Evolutionary conservation across 1,140 invertebrate genomes (phyloP), one percentile per base, ranked within the genome.

Genomic region (Acromyrmex echinatior): DNA sequence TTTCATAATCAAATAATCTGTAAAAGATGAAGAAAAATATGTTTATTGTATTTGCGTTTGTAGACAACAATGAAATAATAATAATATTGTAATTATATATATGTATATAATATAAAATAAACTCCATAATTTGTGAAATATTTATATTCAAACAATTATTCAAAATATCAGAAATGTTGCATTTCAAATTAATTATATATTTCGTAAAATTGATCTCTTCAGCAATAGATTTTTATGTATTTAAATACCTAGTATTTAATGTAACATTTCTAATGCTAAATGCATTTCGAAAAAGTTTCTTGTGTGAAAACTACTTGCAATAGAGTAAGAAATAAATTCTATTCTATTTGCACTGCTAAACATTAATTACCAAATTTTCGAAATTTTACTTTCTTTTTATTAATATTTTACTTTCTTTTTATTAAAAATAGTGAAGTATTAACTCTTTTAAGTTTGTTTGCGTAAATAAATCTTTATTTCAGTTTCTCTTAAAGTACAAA

Each of bases 161-260:
- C 14, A 49, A 71, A 49, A 18, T 71, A 21, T 49, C 2, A 49
- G 14, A 70, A 70, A 7, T 49, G 0, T 71, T 49, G 21, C 10
- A 12, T 25, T 16, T 6, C 49, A 49, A 71, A 71, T 21, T 71
- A 16, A 25, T 25, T 7, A 70, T 6, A 18, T 45, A 39, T 21
- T 21, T 4, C 1, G 7, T 25, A 70, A 25, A 70, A 49, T 49
- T 25, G 16, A 16, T 49, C 7, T 71, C 6, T 71, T 49, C 1
- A 45, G 6, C 39, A 49, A 71, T 70, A 45, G 3, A 45, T 45
- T 70, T 76, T 7, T 76, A 35, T 35, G 31, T n/a, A 45, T 21
- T 31, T 21, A n/a, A 28, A 71, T 71, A 71, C 1, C 3, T 51
- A 73, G 51, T 71, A 71, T 71, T 73, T 3, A 18, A 73, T n/a